Conservation (phyloP, 2,113 vertebrate species). For the Callionymus lyra region DNA sequence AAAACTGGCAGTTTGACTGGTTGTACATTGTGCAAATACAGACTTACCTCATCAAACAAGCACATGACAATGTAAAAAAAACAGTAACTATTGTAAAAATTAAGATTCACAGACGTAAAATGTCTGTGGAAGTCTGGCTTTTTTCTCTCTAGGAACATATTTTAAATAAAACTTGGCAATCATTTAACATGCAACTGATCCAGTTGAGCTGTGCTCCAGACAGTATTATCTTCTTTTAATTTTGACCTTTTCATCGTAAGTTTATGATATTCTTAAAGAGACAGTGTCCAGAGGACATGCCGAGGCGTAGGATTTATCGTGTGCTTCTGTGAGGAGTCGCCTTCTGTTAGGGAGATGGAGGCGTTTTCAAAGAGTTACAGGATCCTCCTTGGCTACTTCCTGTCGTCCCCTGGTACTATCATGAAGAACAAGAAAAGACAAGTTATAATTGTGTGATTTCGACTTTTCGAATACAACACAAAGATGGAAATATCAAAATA, state of each 20-base stretch:
- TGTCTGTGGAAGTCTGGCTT: constrained; percentile 29
- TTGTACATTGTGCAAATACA: constrained; percentile 54
- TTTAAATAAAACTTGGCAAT: constrained; percentile 56
- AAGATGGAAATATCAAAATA: no score
- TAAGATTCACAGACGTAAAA: constrained; percentile 46
- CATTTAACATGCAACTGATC: constrained; percentile 80
- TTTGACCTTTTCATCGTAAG: no score
- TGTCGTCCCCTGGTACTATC: constrained; percentile 58
- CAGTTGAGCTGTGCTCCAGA: constrained; percentile 37
- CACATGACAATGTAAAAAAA: constrained; percentile 59
- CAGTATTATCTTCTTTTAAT: constrained; percentile 6
- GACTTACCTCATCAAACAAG: constrained; percentile 55
- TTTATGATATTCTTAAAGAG: constrained; percentile 4
- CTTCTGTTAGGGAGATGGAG: constrained; percentile 61
- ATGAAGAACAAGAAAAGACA: constrained; percentile 6
- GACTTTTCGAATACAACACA: no score
- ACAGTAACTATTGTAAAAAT: constrained; percentile 44
- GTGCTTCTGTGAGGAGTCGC: constrained; percentile 18
- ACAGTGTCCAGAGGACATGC: constrained; percentile 12
- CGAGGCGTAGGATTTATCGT: constrained; percentile 7
- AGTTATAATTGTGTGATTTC: no score
- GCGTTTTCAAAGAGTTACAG: constrained; percentile 70
- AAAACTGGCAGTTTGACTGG: constrained; percentile 51
- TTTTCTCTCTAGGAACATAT: constrained; percentile 47
- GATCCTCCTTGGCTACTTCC: constrained; percentile 66